Conservation (phyloP, 2,888 invertebrate genomes). For the Drosophila cognata region DNA sequence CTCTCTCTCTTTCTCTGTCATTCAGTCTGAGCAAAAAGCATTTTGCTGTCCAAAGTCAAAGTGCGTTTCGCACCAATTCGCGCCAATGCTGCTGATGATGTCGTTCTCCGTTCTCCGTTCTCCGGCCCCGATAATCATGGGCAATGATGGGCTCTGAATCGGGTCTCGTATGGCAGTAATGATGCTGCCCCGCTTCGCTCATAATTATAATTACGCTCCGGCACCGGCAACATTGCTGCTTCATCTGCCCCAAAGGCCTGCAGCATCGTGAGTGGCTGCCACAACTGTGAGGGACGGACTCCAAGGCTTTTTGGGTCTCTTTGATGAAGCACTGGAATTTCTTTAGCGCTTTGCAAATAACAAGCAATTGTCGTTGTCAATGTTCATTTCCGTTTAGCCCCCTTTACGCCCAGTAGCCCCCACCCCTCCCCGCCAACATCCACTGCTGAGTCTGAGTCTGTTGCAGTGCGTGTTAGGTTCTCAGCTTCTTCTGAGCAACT, state of each 20-base stretch:
- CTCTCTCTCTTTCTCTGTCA: background rate
- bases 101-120: conserved; percentile 49
- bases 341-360: conserved; percentile 76
- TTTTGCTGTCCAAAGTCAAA: conserved; percentile 72
- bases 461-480: conserved; percentile 55
- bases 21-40: conserved; percentile 42
- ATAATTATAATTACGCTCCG: conserved; percentile 75
- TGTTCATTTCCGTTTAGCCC: conserved; percentile 82
- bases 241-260: conserved; percentile 10
- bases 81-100: conserved; percentile 64
- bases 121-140: conserved; percentile 68
- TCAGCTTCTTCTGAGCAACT: conserved; percentile 10
- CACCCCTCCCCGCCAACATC: background rate
- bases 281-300: conserved; percentile 3
- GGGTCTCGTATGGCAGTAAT: conserved; percentile 67
- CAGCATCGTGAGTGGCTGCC: conserved; percentile 4
- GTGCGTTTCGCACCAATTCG: conserved; percentile 79
- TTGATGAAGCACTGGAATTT: conserved; percentile 71
- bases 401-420: conserved; percentile 1
- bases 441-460: background rate
- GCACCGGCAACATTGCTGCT: conserved; percentile 15
- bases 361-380: conserved; percentile 83
- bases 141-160: conserved; percentile 71
- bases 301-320: conserved; percentile 40
- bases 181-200: conserved; percentile 69